Base-by-base conservation (phyloP, 2,113 vertebrate genomes). In the Prietella phreatophila region DNA sequence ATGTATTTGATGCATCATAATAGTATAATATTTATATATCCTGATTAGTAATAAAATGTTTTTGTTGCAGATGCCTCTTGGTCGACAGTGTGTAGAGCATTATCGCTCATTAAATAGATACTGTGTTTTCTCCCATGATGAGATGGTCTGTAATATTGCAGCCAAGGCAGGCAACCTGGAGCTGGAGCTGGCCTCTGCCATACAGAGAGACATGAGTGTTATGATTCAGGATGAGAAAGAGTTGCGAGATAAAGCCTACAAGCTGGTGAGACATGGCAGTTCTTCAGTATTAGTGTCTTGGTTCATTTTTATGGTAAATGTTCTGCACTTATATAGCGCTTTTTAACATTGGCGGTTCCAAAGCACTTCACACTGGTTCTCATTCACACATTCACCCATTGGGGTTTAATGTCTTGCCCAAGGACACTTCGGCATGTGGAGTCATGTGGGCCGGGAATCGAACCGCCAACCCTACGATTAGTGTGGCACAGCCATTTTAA, bases 81-180 rank as follows among this genome's bases (percentile, higher is more conserved):
- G 98, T 36, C 96, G 98, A 4, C 95, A 96, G 65, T 99, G 98
- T 56, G 96, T 99, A 90, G 94, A 96, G 33, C 98, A 99, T 88
- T 99, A 99, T 76, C 97, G 98, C 0, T 90, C 97, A 86, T 95
- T 99, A 20, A 95, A 96, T 92, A 95, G 98, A 55, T 99, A 99
- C 87, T 99, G 98, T 0, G 98, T 99, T 6, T 99, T 99, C 91
- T 99, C 98, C 56, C 98, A 99, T 0, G 98, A 99, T 6, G 98
- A 99, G 93, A 97, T 99, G 98, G 95, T 98, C 79, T 99, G 98
- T 83, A 98, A 97, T 91, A 99, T 99, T 95, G 98, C 97, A 6
- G 89, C 91, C 86, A 98, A 99, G 92, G 97, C 97, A 0, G 94
- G 95, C 10, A 92, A 90, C 0, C 93, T 99, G 25, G 97, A 99